These are phyloP conservation scores for Tinamus major DNA, from an alignment of 2,797 vertebrate genomes.

Conservation along the genomic window DNA sequence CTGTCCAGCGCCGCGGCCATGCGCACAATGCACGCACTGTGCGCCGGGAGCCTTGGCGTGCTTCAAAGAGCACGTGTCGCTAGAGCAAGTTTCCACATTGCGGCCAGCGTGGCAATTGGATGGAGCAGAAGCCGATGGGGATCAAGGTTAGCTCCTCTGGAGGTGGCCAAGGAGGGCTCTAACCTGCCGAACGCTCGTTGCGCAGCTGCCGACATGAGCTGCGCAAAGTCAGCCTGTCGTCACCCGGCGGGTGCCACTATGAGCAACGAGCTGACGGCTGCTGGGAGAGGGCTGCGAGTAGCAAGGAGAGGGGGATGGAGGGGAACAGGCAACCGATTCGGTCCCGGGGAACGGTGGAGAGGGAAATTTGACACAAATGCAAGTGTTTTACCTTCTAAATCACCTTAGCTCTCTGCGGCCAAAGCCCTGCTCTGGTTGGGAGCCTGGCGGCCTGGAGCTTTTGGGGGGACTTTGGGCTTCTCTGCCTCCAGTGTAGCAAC, in stretches of 20 bases:
- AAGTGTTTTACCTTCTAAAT: slow-evolving; percentile 60
- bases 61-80: background rate
- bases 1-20: background rate
- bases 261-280: background rate
- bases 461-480: background rate
- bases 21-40: slow-evolving; percentile 33
- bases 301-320: background rate
- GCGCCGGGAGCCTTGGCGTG: background rate
- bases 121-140: background rate
- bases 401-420: background rate
- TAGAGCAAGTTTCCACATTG: background rate
- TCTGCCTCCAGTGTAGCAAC: slow-evolving; percentile 20
- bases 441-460: background rate
- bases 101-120: background rate
- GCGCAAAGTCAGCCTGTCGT: background rate
- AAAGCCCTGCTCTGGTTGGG: background rate
- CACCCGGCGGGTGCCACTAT: background rate
- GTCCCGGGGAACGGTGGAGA: background rate
- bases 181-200: background rate
- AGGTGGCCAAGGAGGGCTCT: background rate
- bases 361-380: slow-evolving; percentile 24
- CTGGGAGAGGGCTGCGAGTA: rapidly evolving
- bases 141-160: rapidly evolving
- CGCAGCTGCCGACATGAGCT: background rate
- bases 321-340: background rate